A percentile compares a stretch with the other conserved stretches of the same genome.
phyloP scores from a whole-genome alignment of 2,888 invertebrate genomes.

The Spilarctia lutea region DNA sequence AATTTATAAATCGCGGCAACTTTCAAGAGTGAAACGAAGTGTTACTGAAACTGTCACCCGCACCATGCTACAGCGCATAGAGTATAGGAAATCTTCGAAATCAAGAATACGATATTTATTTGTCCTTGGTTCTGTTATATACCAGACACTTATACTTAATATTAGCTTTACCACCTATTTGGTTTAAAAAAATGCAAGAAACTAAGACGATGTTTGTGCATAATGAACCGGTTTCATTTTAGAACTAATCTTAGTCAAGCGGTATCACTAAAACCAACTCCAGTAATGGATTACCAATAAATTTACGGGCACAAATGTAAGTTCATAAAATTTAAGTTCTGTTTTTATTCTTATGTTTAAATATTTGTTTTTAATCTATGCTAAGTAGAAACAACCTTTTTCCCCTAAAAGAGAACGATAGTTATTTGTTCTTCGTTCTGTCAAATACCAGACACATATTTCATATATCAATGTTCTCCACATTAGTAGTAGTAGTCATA shows the following conservation, averaged over 20 bases:
- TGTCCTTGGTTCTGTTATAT: too few species aligned
- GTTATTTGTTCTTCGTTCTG: background rate
- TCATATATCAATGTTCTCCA: background rate
- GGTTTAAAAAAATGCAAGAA: background rate
- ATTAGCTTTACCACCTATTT: too few species aligned
- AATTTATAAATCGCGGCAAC: too few species aligned
- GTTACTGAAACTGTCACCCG: too few species aligned
- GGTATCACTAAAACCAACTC: background rate
- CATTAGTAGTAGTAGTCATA: background rate
- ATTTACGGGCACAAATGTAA: constrained; percentile 17
- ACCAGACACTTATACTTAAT: too few species aligned
- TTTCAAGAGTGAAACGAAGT: too few species aligned
- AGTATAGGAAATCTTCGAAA: background rate
- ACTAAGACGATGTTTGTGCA: background rate
- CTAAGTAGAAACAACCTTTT: background rate
- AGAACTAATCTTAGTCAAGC: constrained; percentile 2
- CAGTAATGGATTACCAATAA: constrained; percentile 7
- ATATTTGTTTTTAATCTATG: background rate
- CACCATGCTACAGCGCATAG: too few species aligned
- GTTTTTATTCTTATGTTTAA: background rate
- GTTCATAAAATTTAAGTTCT: background rate
- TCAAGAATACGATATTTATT: too few species aligned
- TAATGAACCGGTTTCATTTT: background rate
- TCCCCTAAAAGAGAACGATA: background rate
- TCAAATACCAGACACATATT: background rate